Percentiles rank a stretch among this genome's conserved stretches.
These are phyloP conservation scores for Acleris holmiana DNA, from an alignment of 2,888 invertebrate genomes.

Conservation along the genomic window DNA sequence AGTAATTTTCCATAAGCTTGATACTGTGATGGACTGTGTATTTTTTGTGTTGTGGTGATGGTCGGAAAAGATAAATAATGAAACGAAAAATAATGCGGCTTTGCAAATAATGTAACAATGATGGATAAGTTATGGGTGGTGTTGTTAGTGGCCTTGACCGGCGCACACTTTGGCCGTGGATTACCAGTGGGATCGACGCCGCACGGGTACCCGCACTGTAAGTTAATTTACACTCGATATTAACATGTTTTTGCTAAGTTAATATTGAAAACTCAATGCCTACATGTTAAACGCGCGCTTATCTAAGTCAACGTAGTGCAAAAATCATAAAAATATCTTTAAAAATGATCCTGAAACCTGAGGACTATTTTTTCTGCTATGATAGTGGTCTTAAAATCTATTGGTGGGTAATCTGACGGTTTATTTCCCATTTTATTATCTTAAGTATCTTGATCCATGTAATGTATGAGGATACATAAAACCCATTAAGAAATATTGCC, in stretches of 20 bases:
- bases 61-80: slow-evolving; percentile 79
- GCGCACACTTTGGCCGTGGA: slow-evolving; percentile 72
- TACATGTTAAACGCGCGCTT: slow-evolving; percentile 6
- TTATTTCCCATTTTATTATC: too few species aligned
- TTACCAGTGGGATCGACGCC: slow-evolving; percentile 76
- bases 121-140: slow-evolving; percentile 78
- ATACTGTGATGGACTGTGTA: slow-evolving; percentile 80
- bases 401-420: background rate
- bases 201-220: slow-evolving; percentile 79
- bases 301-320: background rate
- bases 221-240: slow-evolving; percentile 56
- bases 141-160: slow-evolving; percentile 77
- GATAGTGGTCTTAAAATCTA: background rate
- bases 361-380: slow-evolving; percentile 13
- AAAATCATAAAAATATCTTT: background rate
- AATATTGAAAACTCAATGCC: background rate
- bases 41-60: slow-evolving; percentile 81
- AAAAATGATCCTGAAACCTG: background rate
- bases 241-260: slow-evolving; percentile 43
- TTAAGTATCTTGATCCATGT: too few species aligned
- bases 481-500: too few species aligned
- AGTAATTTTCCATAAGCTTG: slow-evolving; percentile 61
- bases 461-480: too few species aligned
- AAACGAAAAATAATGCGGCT: slow-evolving; percentile 76
- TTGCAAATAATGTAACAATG: slow-evolving; percentile 80